phyloP scores from a whole-genome alignment of 1,140 invertebrate genomes.

The Drosophila serrata region DNA sequence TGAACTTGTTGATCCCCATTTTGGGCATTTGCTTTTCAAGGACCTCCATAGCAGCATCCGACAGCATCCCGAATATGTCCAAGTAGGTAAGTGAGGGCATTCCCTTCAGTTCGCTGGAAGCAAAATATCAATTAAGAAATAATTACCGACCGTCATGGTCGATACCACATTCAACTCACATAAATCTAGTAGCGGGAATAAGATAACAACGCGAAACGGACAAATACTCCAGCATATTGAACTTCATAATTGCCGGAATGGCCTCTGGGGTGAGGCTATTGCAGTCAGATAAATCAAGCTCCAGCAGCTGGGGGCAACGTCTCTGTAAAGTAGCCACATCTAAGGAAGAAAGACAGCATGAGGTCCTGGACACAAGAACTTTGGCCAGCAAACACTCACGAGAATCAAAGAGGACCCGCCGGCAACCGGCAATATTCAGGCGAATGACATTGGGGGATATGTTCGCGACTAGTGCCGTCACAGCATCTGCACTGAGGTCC shows the following conservation, averaged over 20 bases:
- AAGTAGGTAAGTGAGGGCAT: constrained; percentile 89
- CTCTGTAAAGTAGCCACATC: constrained; percentile 89
- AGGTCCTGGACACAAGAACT: not conserved
- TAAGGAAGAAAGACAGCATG: constrained; percentile 71
- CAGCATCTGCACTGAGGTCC: constrained; percentile 87
- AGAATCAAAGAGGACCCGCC: constrained; percentile 90
- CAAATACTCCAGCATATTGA: constrained; percentile 92
- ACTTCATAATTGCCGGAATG: constrained; percentile 87
- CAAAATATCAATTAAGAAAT: not conserved
- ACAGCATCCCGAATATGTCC: constrained; percentile 92
- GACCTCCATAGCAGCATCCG: constrained; percentile 87
- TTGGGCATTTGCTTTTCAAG: constrained; percentile 86
- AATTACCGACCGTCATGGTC: not conserved
- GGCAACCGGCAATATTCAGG: constrained; percentile 93
- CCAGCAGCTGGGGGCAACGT: constrained; percentile 90
- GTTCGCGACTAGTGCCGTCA: constrained; percentile 88
- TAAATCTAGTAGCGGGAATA: constrained; percentile 88
- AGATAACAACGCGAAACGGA: constrained; percentile 94
- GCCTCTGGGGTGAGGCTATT: constrained; percentile 88
- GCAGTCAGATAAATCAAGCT: constrained; percentile 95
- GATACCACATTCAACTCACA: constrained; percentile 86
- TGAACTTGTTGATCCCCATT: constrained; percentile 87
- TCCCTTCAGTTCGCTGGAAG: constrained; percentile 86
- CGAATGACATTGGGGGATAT: constrained; percentile 89
- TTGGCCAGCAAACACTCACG: constrained; percentile 86